Evolutionary conservation across 2,113 vertebrate species (phyloP), one percentile per base, ranked within the genome.

Genomic region (Phoxinus phoxinus): DNA sequence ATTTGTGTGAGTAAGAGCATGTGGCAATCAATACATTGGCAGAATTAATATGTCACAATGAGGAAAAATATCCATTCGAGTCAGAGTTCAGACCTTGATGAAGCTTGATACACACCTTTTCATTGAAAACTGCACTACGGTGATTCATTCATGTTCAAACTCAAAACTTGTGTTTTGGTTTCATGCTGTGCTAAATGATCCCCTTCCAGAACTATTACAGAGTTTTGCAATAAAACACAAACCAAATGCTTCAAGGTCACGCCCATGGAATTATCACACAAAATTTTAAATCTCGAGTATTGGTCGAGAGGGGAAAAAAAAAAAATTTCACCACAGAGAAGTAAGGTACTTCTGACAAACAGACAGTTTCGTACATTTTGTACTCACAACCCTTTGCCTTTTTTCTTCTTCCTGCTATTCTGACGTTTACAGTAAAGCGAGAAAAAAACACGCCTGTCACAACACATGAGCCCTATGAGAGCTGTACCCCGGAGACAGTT

Each of bases 351-450:
- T 35, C 35, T 61, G 76, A 25, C 13, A 79, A 79, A 41, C 3
- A n/a, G 53, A n/a, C 23, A 37, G n/a, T 19, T 17, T 27, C 8
- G 35, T 61, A 46, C 72, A 10, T 44, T 17, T 44, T 8, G 35
- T 61, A 46, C 41, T 8, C 3, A 48, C 6, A 48, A 25, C 37
- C 37, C 21, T 61, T 58, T 41, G 76, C 3, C 74, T 53, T 30
- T 30, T 59, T 25, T 67, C 32, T 78, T 69, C 75, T 86, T 88
- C 83, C 85, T 88, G 48, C 86, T 81, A 72, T 51, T 84, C 44
- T 78, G 86, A 51, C 37, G 15, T 76, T 88, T 84, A 81, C 81
- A 84, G 87, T 79, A 88, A 86, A 84, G 48, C 48, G 30, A 82
- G 32, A 81, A 85, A 72, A 85, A 83, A 37, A 30, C n/a, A 13